Conservation (phyloP, 2,888 invertebrate genomes). For the Synergus itoensis region DNA sequence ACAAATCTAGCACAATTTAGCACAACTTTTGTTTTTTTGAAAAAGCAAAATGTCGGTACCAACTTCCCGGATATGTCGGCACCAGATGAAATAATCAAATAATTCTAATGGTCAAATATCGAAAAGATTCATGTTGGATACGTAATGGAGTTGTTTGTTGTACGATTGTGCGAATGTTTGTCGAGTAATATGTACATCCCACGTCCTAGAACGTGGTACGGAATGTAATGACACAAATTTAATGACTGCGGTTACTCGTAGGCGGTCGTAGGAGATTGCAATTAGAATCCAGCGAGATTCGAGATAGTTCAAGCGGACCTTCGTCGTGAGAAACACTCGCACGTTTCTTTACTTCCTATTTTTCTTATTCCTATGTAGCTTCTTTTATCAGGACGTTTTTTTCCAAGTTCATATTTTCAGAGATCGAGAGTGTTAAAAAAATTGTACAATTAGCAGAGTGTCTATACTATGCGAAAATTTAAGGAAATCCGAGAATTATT, state of each 20-base stretch:
- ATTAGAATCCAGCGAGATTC: constrained; percentile 63
- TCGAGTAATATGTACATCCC: constrained; percentile 40
- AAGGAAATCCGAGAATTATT: too few relatives aligned
- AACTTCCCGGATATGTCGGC: too few relatives aligned
- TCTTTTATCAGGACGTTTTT: too few relatives aligned
- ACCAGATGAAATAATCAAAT: background rate
- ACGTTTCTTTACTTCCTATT: background rate
- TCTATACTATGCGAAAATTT: too few relatives aligned
- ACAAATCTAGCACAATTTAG: too few relatives aligned
- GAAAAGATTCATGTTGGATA: background rate
- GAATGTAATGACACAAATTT: constrained; percentile 68
- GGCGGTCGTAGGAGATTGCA: constrained; percentile 66
- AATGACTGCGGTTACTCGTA: constrained; percentile 65
- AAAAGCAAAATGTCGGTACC: too few relatives aligned
- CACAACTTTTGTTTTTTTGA: too few relatives aligned
- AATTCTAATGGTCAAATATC: background rate
- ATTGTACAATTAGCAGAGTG: too few relatives aligned
- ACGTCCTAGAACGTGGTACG: constrained; percentile 49
- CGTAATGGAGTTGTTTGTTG: constrained; percentile 5
- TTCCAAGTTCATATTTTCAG: too few relatives aligned
- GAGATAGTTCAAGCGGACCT: constrained; percentile 60
- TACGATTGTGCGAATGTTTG: constrained; percentile 48
- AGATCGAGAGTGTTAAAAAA: too few relatives aligned
- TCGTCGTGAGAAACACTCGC: constrained; percentile 68
- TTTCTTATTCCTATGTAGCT: too few relatives aligned